Evolutionary conservation across 2,888 invertebrate species (phyloP), one percentile per base, ranked within the genome.

Genomic region (Erebia ligea): DNA sequence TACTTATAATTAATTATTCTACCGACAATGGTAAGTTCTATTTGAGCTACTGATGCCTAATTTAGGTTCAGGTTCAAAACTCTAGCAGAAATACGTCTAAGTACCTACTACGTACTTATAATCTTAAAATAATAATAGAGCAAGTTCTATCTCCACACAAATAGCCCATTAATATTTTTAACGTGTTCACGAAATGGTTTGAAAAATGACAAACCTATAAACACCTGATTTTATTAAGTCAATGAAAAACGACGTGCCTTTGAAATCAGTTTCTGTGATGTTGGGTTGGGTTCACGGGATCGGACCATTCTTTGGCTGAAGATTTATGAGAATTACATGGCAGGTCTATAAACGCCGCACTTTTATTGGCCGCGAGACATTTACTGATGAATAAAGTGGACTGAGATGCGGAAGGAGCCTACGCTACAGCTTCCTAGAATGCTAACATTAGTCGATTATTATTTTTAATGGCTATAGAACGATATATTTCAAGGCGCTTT

Each of bases 311-410:
- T 90, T 91, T 87, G 82, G 81, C 82, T 73, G 80, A 77, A 83
- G 84, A 92, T 92, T 91, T 91, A 91, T 91, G 87, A 82, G 82
- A 86, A 89, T 88, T 89, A 89, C 87, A 88, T 87, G 85, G 83
- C 82, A 80, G 84, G 87, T 89, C 90, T 90, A 92, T 92, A 91
- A 92, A 91, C 84, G 91, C 86, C 87, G 81, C 81, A 81, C 83
- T 91, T 92, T 91, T 92, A 92, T 89, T 86, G 85, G 86, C 86
- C 83, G 86, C 85, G 86, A 87, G 91, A 91, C 90, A 84, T 90
- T 92, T 87, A 90, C 86, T 89, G 90, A 90, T 92, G 90, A 89
- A 91, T 91, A 91, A 90, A 92, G 90, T 90, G 87, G 88, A 86
- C 81, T 84, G 84, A 84, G 86, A 91, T 82, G 88, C 89, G 89